phyloP scores from a whole-genome alignment of 2,797 vertebrate species.

The Dryobates pubescens region DNA sequence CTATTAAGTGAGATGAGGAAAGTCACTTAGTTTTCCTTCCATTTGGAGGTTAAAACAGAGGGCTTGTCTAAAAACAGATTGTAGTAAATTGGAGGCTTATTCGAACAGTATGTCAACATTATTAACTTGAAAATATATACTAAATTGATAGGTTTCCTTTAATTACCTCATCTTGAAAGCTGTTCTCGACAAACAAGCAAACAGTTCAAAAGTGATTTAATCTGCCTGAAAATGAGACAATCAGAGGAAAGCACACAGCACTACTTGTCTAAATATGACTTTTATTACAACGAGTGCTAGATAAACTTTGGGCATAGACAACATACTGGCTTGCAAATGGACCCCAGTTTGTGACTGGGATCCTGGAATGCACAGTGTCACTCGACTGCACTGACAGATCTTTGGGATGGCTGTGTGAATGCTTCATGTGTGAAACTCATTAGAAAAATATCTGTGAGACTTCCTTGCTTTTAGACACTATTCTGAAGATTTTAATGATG shows the following conservation, averaged over 20 bases:
- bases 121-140: constrained; percentile 72
- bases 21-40: constrained; percentile 69
- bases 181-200: constrained; percentile 65
- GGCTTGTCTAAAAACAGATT: constrained; percentile 77
- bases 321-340: neutral
- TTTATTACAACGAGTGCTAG: neutral
- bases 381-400: neutral
- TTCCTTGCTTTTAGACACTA: neutral
- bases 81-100: constrained; percentile 76
- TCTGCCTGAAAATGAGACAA: constrained; percentile 63
- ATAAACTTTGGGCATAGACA: neutral
- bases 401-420: neutral
- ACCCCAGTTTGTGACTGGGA: neutral
- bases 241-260: constrained; percentile 41
- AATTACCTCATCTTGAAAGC: constrained; percentile 74
- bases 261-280: constrained; percentile 43
- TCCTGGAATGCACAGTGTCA: neutral
- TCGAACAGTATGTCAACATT: constrained; percentile 75
- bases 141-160: constrained; percentile 75
- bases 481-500: constrained; percentile 12
- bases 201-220: constrained; percentile 70
- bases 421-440: neutral
- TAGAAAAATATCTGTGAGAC: neutral
- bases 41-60: constrained; percentile 76
- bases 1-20: constrained; percentile 75